Percentiles rank a stretch among this genome's conserved stretches.
Evolutionary conservation across 2,888 invertebrate genomes (phyloP).

Genomic region (Habrosyne pyritoides): DNA sequence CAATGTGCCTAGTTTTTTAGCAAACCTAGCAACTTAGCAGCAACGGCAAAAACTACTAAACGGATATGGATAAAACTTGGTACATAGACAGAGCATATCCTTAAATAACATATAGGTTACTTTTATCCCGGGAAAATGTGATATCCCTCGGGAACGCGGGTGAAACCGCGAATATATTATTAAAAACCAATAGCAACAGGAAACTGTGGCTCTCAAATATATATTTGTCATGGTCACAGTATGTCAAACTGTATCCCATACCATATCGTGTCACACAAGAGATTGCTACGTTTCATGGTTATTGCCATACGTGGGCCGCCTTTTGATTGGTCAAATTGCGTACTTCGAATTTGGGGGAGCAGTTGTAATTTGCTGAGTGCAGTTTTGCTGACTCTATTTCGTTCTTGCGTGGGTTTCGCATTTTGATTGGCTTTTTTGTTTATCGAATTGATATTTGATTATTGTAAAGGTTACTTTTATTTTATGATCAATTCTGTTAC

Average conservation of each 20-base stretch:
- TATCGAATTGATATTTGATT: not conserved
- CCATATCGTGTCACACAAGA: constrained; percentile 1
- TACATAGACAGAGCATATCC: too few species aligned
- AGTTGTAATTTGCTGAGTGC: not conserved
- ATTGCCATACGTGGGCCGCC: constrained; percentile 32
- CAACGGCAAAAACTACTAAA: too few species aligned
- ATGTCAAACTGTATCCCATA: not conserved
- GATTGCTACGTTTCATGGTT: constrained; percentile 33
- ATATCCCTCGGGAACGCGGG: too few species aligned
- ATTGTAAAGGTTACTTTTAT: not conserved
- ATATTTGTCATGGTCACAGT: not conserved
- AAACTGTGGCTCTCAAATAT: not conserved
- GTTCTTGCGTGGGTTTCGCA: not conserved
- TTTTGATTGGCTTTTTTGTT: not conserved
- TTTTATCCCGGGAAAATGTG: too few species aligned
- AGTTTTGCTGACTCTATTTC: not conserved
- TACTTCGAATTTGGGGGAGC: not conserved
- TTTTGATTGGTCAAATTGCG: constrained; percentile 35
- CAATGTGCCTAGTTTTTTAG: too few species aligned
- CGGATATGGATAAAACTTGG: too few species aligned
- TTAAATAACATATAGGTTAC: too few species aligned
- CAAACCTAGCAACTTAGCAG: too few species aligned
- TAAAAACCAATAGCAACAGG: too few species aligned
- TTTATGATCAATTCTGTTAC: not conserved
- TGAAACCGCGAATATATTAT: too few species aligned